Evolutionary conservation across 2,797 vertebrate species (phyloP).

Genomic region (Bradypodion pumilum): DNA sequence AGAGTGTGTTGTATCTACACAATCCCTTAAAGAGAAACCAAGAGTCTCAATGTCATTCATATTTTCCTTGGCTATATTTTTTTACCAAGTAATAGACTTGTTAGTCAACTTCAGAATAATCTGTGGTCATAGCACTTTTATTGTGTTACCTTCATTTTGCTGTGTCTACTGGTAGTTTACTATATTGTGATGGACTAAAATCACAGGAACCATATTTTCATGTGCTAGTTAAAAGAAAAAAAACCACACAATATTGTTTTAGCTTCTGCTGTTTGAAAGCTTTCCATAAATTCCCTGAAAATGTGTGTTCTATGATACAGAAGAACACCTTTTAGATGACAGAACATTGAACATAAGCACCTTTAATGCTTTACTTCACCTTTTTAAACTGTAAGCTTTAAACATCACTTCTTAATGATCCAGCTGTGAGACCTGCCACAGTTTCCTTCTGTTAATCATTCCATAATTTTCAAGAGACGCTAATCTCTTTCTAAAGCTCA

Average conservation of each 20-base stretch:
- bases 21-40: too few relatives aligned
- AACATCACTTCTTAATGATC: slow-evolving; percentile 36
- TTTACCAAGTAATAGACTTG: too few relatives aligned
- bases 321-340: slow-evolving; percentile 27
- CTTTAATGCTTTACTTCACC: slow-evolving; percentile 1
- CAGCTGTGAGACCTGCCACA: slow-evolving; percentile 3
- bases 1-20: too few relatives aligned
- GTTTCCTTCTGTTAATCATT: slow-evolving; percentile 32
- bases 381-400: slow-evolving; percentile 28
- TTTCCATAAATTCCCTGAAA: not conserved
- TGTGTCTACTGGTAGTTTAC: too few relatives aligned
- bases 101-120: too few relatives aligned
- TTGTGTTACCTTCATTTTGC: too few relatives aligned
- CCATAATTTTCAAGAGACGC: slow-evolving; percentile 36
- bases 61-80: too few relatives aligned
- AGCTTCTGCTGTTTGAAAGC: not conserved
- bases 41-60: too few relatives aligned
- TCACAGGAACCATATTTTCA: too few relatives aligned
- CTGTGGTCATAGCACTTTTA: too few relatives aligned
- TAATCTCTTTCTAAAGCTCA: slow-evolving; percentile 16
- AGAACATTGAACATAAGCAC: not conserved
- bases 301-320: not conserved
- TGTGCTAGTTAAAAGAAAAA: not conserved
- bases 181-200: too few relatives aligned
- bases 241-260: not conserved